These are phyloP conservation scores for Rhabditophanes sp. DNA, from an alignment of 2,888 invertebrate genomes.

Conservation along the genomic window DNA sequence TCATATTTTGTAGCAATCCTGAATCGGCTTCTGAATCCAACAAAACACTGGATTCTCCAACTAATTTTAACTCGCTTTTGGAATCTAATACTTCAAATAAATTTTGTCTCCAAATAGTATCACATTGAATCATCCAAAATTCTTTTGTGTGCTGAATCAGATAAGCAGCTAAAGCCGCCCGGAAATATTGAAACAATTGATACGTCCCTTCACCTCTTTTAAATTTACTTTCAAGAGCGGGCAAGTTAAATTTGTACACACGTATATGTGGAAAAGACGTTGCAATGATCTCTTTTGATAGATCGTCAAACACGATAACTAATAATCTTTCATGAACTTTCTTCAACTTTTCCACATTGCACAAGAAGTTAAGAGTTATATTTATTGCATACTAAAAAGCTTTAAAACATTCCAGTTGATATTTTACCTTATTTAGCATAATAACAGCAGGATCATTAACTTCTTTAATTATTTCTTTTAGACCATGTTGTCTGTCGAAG, in stretches of 20 bases:
- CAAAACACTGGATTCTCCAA: slow-evolving; percentile 11
- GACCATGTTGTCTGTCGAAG: too few species aligned
- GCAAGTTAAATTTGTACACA: slow-evolving; percentile 20
- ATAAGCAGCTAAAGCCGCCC: slow-evolving; percentile 25
- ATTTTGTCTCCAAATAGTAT: slow-evolving; percentile 34
- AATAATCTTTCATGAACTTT: slow-evolving; percentile 16
- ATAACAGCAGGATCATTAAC: slow-evolving; percentile 18
- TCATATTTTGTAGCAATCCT: slow-evolving; percentile 25
- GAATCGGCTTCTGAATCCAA: slow-evolving; percentile 31
- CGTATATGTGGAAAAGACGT: slow-evolving; percentile 20
- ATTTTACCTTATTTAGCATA: slow-evolving; percentile 13
- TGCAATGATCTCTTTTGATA: slow-evolving; percentile 16
- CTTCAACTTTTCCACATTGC: slow-evolving; percentile 22
- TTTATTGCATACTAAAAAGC: slow-evolving; percentile 32
- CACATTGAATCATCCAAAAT: slow-evolving; percentile 36
- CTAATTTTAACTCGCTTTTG: not conserved
- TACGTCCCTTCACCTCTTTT: slow-evolving; percentile 26
- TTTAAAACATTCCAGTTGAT: not conserved
- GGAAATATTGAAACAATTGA: slow-evolving; percentile 35
- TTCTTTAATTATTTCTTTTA: too few species aligned
- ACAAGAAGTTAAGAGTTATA: slow-evolving; percentile 34
- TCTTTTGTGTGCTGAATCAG: slow-evolving; percentile 17
- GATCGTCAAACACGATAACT: slow-evolving; percentile 26
- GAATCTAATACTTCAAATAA: slow-evolving; percentile 23
- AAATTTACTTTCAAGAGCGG: slow-evolving; percentile 18